Evolutionary conservation across 2,797 vertebrate genomes (phyloP).

Genomic region (Phrynocephalus vlangalii): DNA sequence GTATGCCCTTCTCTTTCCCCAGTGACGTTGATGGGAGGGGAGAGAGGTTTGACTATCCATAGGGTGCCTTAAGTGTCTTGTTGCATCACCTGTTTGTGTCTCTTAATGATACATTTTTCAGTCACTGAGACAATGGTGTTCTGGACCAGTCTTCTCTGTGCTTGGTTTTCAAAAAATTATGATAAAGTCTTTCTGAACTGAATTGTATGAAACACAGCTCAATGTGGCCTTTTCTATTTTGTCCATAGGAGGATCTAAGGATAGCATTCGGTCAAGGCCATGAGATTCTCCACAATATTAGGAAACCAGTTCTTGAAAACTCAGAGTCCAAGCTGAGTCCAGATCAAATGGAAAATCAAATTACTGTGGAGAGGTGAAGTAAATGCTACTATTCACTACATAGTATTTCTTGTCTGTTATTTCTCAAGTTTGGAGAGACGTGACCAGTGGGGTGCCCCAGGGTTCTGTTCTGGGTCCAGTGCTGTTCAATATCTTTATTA

Average conservation of each 20-base stretch:
- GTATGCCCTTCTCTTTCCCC: not conserved
- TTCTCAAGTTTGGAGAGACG: not conserved
- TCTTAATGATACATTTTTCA: not conserved
- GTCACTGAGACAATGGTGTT: not conserved
- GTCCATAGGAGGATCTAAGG: constrained; percentile 86
- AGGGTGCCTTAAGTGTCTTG: no score
- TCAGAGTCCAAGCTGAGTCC: constrained; percentile 90
- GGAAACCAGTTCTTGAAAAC: constrained; percentile 85
- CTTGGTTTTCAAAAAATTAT: not conserved
- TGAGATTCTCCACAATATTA: constrained; percentile 88
- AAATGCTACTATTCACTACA: not conserved
- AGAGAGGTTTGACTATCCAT: no score
- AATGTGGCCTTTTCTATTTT: not conserved
- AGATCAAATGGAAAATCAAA: constrained; percentile 93
- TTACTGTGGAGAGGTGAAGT: constrained; percentile 91
- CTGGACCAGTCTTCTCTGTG: not conserved
- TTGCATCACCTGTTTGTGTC: not conserved
- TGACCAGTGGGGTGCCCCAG: no score
- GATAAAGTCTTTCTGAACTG: not conserved
- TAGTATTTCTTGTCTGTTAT: not conserved
- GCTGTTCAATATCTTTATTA: no score
- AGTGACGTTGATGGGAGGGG: no score
- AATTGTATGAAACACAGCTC: not conserved
- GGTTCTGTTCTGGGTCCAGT: no score
- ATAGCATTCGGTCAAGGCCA: constrained; percentile 87